Conservation (phyloP, 2,113 vertebrate species). For the Nicator chloris region DNA sequence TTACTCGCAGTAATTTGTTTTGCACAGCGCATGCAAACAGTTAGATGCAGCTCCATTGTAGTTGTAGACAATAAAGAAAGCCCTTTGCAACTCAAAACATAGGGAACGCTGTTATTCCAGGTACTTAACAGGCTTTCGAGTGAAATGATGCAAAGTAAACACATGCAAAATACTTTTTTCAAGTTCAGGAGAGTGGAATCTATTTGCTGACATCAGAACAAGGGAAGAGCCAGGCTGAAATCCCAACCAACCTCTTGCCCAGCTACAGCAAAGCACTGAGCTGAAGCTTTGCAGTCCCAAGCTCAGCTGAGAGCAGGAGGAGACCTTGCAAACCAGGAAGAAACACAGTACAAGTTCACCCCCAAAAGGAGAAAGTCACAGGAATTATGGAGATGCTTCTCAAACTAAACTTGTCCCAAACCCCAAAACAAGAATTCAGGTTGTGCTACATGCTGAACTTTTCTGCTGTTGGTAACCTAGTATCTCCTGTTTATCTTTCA, state of each 20-base stretch:
- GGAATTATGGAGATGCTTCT: neutral
- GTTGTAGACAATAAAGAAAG: neutral
- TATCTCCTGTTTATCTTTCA: neutral
- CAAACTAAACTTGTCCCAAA: neutral
- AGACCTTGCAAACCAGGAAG: neutral
- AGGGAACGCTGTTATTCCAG: neutral
- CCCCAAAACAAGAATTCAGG: neutral
- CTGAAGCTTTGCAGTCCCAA: neutral
- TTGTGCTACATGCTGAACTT: neutral
- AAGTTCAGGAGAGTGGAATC: neutral
- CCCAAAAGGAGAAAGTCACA: neutral
- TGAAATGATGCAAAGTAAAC: neutral
- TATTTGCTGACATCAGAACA: neutral
- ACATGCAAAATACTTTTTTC: neutral
- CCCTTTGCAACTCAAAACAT: neutral
- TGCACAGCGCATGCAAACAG: neutral
- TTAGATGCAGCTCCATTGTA: neutral
- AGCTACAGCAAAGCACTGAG: neutral
- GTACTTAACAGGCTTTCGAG: neutral
- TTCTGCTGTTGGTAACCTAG: neutral
- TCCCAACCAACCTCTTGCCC: neutral
- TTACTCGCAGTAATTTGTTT: neutral
- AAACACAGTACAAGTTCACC: neutral
- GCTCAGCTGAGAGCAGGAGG: neutral
- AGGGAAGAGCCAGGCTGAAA: neutral